phyloP scores from a whole-genome alignment of 37 sponge, comb jelly and placozoan genomes.

The Theonella swinhoei region DNA sequence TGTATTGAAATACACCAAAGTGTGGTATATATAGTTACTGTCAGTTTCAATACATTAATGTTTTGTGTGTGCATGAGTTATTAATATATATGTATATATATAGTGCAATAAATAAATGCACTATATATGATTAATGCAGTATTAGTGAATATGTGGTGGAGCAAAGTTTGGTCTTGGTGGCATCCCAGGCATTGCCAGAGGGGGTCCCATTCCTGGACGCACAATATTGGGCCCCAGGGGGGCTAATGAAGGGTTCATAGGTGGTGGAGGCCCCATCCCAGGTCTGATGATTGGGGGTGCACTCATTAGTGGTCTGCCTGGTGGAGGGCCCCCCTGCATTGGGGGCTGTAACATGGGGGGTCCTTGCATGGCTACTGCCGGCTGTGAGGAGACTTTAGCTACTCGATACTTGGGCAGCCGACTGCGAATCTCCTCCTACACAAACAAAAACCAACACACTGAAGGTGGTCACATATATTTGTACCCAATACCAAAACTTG shows the following conservation, averaged over 20 bases:
- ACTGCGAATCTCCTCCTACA: slow-evolving; percentile 49
- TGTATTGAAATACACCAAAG: no score
- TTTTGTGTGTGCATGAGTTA: no score
- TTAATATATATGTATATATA: no score
- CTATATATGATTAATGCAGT: no score
- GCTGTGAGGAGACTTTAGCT: slow-evolving; percentile 1
- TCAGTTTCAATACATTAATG: no score
- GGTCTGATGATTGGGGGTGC: slow-evolving; percentile 45
- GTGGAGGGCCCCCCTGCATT: not conserved
- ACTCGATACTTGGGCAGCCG: slow-evolving; percentile 41
- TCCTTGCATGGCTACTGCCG: not conserved
- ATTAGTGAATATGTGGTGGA: not conserved
- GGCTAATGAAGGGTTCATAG: not conserved
- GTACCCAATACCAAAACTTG: no score
- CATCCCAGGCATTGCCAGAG: slow-evolving; percentile 3
- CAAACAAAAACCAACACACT: not conserved
- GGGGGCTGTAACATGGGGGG: not conserved
- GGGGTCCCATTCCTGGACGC: slow-evolving; percentile 67
- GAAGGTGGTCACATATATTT: not conserved
- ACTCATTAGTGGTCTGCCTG: slow-evolving; percentile 1
- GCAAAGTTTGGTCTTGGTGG: not conserved
- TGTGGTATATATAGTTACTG: no score
- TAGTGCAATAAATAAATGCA: no score
- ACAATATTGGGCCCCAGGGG: slow-evolving; percentile 30
- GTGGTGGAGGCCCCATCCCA: slow-evolving; percentile 46